phyloP scores from a whole-genome alignment of 2,797 vertebrate species.

The Zenarchopterus dispar region DNA sequence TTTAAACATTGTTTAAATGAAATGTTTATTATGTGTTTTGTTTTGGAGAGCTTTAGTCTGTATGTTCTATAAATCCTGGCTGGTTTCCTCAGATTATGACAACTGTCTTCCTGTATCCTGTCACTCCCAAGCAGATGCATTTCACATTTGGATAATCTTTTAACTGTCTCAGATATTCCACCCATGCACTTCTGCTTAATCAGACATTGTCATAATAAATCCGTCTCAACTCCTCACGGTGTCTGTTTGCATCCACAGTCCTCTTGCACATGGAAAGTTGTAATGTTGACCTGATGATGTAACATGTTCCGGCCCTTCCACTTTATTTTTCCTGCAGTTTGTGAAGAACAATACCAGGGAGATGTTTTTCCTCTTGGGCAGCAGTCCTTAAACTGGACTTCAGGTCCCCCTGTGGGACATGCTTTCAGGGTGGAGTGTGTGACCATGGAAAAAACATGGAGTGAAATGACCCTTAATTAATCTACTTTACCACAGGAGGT shows the following conservation, averaged over 20 bases:
- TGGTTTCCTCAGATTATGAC: conserved; percentile 66
- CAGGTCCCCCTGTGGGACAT: background rate
- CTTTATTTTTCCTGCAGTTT: conserved; percentile 42
- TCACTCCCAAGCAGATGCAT: conserved; percentile 46
- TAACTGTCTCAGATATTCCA: conserved; percentile 32
- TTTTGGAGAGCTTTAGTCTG: conserved; percentile 43
- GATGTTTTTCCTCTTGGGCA: conserved; percentile 22
- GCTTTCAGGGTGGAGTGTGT: background rate
- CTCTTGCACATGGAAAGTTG: conserved; percentile 15
- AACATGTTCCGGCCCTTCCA: background rate
- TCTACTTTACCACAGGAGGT: too few relatives aligned
- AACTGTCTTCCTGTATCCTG: conserved; percentile 75
- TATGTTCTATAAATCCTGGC: conserved; percentile 49
- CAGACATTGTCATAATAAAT: conserved; percentile 26
- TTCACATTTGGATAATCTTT: conserved; percentile 44
- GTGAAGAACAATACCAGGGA: conserved; percentile 64
- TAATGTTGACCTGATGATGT: conserved; percentile 23
- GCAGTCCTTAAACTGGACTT: background rate
- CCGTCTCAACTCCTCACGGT: background rate
- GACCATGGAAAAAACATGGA: background rate
- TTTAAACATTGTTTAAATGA: conserved; percentile 11
- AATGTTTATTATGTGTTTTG: conserved; percentile 28
- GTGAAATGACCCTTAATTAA: background rate
- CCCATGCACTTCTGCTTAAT: conserved; percentile 33
- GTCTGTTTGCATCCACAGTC: conserved; percentile 8